Conservation (phyloP, 1,140 invertebrate species). For the Dendroctonus valens region DNA sequence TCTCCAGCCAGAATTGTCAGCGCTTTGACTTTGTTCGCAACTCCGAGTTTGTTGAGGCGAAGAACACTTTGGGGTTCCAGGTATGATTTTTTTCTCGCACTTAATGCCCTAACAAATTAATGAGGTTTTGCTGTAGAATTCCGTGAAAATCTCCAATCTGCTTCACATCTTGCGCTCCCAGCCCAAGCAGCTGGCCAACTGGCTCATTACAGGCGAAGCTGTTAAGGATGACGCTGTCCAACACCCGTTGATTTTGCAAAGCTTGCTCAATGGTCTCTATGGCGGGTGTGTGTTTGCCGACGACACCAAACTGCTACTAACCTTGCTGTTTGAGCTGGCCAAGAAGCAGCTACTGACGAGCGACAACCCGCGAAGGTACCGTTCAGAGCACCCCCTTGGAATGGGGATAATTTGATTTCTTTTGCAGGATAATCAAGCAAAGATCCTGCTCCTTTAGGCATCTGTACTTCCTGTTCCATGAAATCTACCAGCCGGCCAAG, state of each 20-base stretch:
- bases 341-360: conserved; percentile 77
- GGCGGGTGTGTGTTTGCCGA: conserved; percentile 76
- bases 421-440: conserved; percentile 69
- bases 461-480: conserved; percentile 87
- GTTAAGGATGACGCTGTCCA: conserved; percentile 56
- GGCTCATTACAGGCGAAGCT: conserved; percentile 77
- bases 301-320: conserved; percentile 77
- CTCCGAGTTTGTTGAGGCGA: conserved; percentile 83
- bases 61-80: conserved; percentile 80
- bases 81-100: conserved; percentile 49
- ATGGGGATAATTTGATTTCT: conserved; percentile 7
- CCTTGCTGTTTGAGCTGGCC: conserved; percentile 77
- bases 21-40: conserved; percentile 75
- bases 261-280: conserved; percentile 80
- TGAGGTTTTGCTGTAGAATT: conserved; percentile 58
- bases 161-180: conserved; percentile 74
- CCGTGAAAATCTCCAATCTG: conserved; percentile 75
- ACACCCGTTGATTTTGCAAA: conserved; percentile 67
- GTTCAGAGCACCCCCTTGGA: conserved; percentile 6
- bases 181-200: conserved; percentile 76
- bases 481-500: conserved; percentile 86
- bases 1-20: conserved; percentile 72
- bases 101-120: conserved; percentile 7
- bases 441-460: conserved; percentile 85
- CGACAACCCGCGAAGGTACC: conserved; percentile 76